These are phyloP conservation scores for Pempheris klunzingeri DNA, from an alignment of 2,797 vertebrate genomes.

Conservation along the genomic window DNA sequence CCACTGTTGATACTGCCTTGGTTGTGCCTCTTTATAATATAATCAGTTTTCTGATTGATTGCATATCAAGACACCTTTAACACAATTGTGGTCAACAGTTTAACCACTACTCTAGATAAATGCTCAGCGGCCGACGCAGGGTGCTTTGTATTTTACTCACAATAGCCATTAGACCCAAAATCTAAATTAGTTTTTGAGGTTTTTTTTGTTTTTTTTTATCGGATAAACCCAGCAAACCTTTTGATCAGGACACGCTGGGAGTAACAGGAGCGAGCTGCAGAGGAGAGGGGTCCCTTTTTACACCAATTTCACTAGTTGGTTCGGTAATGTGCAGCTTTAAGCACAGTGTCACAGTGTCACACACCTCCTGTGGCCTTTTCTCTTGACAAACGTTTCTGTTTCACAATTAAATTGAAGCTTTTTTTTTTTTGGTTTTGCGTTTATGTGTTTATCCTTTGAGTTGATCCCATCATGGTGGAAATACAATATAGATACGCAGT, in stretches of 20 bases:
- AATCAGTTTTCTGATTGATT: neutral
- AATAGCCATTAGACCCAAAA: no score
- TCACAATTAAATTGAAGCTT: no score
- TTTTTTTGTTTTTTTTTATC: no score
- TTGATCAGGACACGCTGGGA: neutral
- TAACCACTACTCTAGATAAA: neutral
- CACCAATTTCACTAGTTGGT: neutral
- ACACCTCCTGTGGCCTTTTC: no score
- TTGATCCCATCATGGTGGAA: no score
- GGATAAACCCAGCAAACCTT: no score
- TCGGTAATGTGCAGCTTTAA: neutral
- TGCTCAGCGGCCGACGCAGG: neutral
- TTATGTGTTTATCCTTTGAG: no score
- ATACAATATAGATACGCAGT: no score
- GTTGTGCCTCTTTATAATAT: neutral
- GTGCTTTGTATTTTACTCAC: neutral
- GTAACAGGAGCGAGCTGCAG: neutral
- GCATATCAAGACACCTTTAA: neutral
- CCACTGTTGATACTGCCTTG: no score
- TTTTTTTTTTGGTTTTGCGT: neutral
- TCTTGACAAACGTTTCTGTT: neutral
- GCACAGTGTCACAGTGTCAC: constrained; percentile 1
- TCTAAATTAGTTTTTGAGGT: no score
- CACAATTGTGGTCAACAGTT: neutral
- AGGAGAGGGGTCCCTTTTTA: no score